These are phyloP conservation scores for Ditylenchus weischeri DNA, from an alignment of 2,888 invertebrate species.

Conservation along the genomic window DNA sequence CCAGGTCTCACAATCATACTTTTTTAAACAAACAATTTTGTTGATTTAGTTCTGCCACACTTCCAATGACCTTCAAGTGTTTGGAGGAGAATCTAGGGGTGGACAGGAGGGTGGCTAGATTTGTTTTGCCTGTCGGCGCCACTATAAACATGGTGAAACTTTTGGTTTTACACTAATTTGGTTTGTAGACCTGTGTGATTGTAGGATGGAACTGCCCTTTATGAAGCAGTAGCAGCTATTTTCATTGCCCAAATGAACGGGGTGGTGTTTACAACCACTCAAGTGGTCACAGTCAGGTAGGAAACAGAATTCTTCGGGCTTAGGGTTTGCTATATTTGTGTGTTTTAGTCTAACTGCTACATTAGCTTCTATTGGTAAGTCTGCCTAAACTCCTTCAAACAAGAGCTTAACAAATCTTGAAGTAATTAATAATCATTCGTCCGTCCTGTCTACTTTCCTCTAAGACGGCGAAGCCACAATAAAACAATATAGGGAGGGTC, in stretches of 20 bases:
- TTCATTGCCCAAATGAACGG: constrained; percentile 77
- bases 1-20: constrained; percentile 62
- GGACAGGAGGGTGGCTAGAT: constrained; percentile 69
- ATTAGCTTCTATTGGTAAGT: constrained; percentile 82
- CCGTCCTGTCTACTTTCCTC: too few relatives aligned
- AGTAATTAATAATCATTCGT: too few relatives aligned
- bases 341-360: constrained; percentile 81
- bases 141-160: constrained; percentile 73
- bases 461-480: too few relatives aligned
- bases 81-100: constrained; percentile 69
- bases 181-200: constrained; percentile 6
- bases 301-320: background rate
- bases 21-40: background rate
- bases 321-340: constrained; percentile 1
- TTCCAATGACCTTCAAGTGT: constrained; percentile 70
- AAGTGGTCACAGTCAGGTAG: constrained; percentile 73
- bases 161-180: constrained; percentile 57
- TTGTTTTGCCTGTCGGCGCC: constrained; percentile 65
- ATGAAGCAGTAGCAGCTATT: constrained; percentile 73
- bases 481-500: too few relatives aligned
- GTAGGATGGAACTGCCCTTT: constrained; percentile 66
- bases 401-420: too few relatives aligned
- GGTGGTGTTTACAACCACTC: constrained; percentile 75
- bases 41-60: constrained; percentile 66
- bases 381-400: too few relatives aligned